A percentile compares a stretch with the other conserved stretches of the same genome.
phyloP scores from a whole-genome alignment of 2,113 vertebrate genomes.

The Caloenas nicobarica region DNA sequence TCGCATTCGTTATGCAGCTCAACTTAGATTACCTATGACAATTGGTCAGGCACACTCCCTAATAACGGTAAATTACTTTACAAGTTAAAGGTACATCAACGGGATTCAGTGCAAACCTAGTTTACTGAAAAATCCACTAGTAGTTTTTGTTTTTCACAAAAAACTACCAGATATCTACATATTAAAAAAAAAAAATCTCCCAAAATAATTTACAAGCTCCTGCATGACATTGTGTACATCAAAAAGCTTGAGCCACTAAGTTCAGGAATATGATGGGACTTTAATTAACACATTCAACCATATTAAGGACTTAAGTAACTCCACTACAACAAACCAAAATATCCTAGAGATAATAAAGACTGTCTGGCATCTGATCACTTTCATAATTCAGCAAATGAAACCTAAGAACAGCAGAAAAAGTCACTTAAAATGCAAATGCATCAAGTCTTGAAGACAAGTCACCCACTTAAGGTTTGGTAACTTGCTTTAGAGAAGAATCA shows the following conservation, averaged over 20 bases:
- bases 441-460: constrained; percentile 33
- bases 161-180: background rate
- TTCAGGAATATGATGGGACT: background rate
- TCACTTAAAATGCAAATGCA: background rate
- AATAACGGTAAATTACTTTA: background rate
- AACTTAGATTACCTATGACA: background rate
- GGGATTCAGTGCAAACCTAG: fast-evolving
- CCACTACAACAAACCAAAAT: background rate
- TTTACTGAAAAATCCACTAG: background rate
- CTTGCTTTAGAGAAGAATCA: constrained; percentile 42
- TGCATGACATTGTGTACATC: background rate
- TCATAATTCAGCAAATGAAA: constrained; percentile 14
- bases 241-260: background rate
- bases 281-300: background rate
- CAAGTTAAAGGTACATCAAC: background rate
- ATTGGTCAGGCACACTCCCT: background rate
- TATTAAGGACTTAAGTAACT: background rate
- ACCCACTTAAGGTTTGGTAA: constrained; percentile 11
- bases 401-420: background rate
- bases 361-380: background rate
- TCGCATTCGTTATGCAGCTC: background rate
- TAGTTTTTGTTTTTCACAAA: background rate
- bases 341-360: background rate
- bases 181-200: background rate
- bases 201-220: background rate